phyloP scores from a whole-genome alignment of 2,113 vertebrate species.

The Sisor rabdophorus region DNA sequence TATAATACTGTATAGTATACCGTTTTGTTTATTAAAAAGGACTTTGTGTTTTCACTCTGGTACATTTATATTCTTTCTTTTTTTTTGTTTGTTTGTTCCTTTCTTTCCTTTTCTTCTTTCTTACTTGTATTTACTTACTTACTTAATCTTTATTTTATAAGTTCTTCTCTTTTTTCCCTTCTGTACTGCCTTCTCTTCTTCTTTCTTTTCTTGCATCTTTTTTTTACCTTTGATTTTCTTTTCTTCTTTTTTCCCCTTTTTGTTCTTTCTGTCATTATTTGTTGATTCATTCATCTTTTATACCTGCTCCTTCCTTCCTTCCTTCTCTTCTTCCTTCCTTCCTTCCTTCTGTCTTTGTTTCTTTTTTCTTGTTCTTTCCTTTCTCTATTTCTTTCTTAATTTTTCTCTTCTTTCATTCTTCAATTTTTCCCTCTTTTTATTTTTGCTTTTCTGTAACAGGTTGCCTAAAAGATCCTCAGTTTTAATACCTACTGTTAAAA shows the following conservation, averaged over 20 bases:
- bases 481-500: background rate
- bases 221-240: no score
- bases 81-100: background rate
- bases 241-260: no score
- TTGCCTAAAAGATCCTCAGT: background rate
- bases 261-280: no score
- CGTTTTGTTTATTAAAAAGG: background rate
- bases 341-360: background rate
- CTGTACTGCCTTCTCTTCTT: no score
- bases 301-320: no score
- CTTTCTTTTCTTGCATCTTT: no score
- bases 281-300: no score
- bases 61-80: background rate
- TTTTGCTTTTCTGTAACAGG: background rate
- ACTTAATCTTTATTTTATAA: no score
- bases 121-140: no score
- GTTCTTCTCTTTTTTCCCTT: no score
- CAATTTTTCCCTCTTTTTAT: background rate
- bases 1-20: no score
- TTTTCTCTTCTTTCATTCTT: background rate
- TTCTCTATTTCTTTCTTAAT: background rate
- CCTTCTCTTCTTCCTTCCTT: background rate
- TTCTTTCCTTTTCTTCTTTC: no score
- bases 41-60: background rate
- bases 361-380: constrained; percentile 3